Evolutionary conservation across 1,140 invertebrate genomes (phyloP).

Genomic region (Penaeus chinensis): DNA sequence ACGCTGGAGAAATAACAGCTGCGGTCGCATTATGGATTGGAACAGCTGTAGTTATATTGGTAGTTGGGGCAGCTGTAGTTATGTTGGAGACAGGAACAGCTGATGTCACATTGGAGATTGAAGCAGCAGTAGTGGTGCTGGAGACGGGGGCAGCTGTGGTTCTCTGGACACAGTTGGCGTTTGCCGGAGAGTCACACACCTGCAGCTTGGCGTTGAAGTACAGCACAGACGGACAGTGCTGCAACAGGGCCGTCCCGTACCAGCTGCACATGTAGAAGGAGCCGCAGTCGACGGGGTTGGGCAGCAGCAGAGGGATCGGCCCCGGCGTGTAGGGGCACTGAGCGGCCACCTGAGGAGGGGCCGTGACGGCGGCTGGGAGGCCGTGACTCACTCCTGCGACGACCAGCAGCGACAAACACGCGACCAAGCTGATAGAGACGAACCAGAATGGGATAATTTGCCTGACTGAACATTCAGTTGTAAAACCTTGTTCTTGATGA

Average conservation of each 20-base stretch:
- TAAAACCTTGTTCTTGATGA: too few relatives aligned
- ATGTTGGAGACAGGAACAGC: too few relatives aligned
- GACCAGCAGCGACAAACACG: not conserved
- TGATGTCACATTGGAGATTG: too few relatives aligned
- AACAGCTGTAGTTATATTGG: too few relatives aligned
- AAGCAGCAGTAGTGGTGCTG: too few relatives aligned
- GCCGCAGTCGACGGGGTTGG: conserved; percentile 20
- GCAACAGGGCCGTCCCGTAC: not conserved
- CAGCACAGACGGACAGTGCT: not conserved
- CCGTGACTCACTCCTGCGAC: not conserved
- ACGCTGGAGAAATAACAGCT: too few relatives aligned
- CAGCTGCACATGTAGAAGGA: conserved; percentile 38
- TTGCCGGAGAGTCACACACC: conserved; percentile 10
- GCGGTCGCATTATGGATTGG: too few relatives aligned
- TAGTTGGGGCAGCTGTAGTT: too few relatives aligned
- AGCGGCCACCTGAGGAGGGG: not conserved
- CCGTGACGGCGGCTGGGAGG: not conserved
- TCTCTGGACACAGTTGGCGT: not conserved
- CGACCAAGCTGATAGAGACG: too few relatives aligned
- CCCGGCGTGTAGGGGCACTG: conserved; percentile 3
- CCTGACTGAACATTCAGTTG: too few relatives aligned
- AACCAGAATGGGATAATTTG: too few relatives aligned
- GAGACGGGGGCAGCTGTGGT: too few relatives aligned
- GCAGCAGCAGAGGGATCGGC: conserved; percentile 10
- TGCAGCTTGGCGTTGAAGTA: not conserved